Evolutionary conservation across 1,140 invertebrate species (phyloP), one percentile per base, ranked within the genome.

Genomic region (Drosophila mauritiana): DNA sequence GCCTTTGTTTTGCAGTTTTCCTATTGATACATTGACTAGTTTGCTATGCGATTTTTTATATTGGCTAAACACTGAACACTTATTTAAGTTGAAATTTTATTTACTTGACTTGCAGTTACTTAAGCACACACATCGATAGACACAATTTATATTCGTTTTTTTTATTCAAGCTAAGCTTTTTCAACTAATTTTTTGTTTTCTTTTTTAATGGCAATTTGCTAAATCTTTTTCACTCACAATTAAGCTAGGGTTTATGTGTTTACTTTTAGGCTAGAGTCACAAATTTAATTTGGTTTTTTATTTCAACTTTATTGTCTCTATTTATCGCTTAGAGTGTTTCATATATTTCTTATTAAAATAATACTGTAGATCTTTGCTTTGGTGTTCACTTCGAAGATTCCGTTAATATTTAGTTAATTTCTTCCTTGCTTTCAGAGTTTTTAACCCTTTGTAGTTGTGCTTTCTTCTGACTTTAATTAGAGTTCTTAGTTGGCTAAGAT

Each of bases 111-210:
- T 46, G 78, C 46, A 68, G 40, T 79, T 61, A 62, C 37, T 77
- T 64, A 74, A 80, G 77, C 76, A 80, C 78, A 80, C 76, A 61
- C 69, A 80, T 58, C 67, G 40, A 46, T 55, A 73, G 77, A 78
- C 72, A 61, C 64, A 74, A 43, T 57, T 5, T 61, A 31, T 61
- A 37, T 34, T 57, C 17, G 62, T 62, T 61, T 27, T 15, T 55
- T 13, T 2, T 39, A 46, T 65, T 68, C 59, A 82, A 82, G 80
- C 80, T 82, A 82, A 82, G 79, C 79, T 82, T 82, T 62, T 67
- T 53, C 37, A 58, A 72, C 61, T 40, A 57, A 40, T 25, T 58
- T 42, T 39, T 48, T 8, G 4, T 34, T 34, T 72, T 48, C 20
- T 48, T 37, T 11, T 70, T 73, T 36, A 12, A 78, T 58, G 39